Percentiles rank a stretch among this genome's conserved stretches.
phyloP scores from a whole-genome alignment of 1,140 invertebrate species.

The Macrotrachela quadricornifera region DNA sequence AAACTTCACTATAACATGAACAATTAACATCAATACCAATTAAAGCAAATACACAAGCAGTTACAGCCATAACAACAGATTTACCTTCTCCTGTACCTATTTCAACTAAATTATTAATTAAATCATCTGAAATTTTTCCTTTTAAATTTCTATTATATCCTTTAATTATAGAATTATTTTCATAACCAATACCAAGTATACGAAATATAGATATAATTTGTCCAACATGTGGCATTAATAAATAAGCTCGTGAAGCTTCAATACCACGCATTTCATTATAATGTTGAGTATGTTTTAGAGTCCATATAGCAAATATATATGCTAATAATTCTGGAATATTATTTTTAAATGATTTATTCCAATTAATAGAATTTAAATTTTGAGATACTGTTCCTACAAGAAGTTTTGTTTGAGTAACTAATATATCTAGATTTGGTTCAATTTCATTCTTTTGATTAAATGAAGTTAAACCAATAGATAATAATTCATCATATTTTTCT shows the following conservation, averaged over 20 bases:
- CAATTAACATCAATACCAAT: neutral
- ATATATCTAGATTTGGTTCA: no score
- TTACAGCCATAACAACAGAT: neutral
- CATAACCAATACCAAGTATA: neutral
- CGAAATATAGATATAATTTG: neutral
- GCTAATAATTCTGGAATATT: neutral
- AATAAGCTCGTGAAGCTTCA: neutral
- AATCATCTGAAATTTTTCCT: neutral
- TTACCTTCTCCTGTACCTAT: slow-evolving; percentile 1
- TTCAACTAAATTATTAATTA: neutral
- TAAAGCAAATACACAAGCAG: neutral
- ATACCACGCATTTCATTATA: neutral
- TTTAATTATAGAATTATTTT: no score
- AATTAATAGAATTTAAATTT: no score
- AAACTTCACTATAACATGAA: neutral
- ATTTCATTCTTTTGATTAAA: no score
- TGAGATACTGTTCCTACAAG: no score
- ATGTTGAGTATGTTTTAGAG: neutral
- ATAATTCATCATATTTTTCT: no score
- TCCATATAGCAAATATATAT: neutral
- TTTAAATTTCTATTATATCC: no score
- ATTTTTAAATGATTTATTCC: neutral
- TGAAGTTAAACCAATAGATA: no score
- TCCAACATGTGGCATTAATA: neutral
- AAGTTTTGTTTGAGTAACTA: no score